Evolutionary conservation across 2,888 invertebrate genomes (phyloP), one percentile per base, ranked within the genome.

Genomic region (Morpho achilles): DNA sequence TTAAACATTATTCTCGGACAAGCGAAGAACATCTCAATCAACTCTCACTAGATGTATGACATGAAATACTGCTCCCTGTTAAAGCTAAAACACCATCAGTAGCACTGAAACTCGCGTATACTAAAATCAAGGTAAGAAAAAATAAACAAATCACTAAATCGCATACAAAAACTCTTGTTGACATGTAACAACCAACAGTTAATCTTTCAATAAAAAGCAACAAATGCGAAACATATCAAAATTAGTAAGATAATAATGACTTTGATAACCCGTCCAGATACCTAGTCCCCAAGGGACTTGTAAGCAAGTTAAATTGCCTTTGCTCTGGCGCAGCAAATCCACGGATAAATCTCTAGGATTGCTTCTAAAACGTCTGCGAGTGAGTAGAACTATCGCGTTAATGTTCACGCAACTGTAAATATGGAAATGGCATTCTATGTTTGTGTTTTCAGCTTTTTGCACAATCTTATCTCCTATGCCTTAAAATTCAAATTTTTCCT

Each of bases 281-380:
- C 66, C 77, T 77, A 79, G 72, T 68, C 79, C 74, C 56, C 76
- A 79, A 74, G 80, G 76, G 71, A 74, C 72, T 74, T 76, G 74
- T 80, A 85, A 80, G 73, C 75, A 78, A 59, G 66, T 73, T 69
- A 85, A 75, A 74, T 75, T 89, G 68, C 87, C 89, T 72, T 86
- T 87, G 58, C 71, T 89, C 64, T 89, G 87, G 89, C 83, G 85
- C 56, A 82, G 75, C 77, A 86, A 86, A 69, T 80, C 85, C 60
- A 72, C 80, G 69, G 87, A 86, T 73, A 89, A 87, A 81, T 77
- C 84, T 50, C 69, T 89, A 77, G 88, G 88, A 63, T 67, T 73
- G 65, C 77, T 86, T 59, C 82, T 89, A 68, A 88, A 87, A 71
- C 75, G 80, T 50, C 75, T 89, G 47, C 79, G 80, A 78, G 89